Conservation (phyloP, 1,140 invertebrate genomes). For the Archegozetes longisetosus region DNA sequence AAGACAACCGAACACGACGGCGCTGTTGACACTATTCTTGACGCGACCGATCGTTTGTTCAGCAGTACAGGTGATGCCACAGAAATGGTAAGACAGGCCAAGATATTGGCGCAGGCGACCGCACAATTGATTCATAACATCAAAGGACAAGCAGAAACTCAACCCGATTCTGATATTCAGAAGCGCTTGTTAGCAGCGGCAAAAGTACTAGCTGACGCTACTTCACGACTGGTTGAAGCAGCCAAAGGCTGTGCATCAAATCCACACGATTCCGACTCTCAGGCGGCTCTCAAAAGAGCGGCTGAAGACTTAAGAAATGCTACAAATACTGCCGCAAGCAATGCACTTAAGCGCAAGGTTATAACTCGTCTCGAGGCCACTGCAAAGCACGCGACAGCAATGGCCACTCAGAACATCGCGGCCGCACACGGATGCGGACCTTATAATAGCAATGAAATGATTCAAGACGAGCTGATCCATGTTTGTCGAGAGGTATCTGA, state of each 20-base stretch:
- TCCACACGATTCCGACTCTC: conserved; percentile 63
- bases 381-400: conserved; percentile 9
- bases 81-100: conserved; percentile 87
- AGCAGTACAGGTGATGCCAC: conserved; percentile 62
- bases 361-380: conserved; percentile 50
- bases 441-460: conserved; percentile 49
- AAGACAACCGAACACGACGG: conserved; percentile 50
- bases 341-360: conserved; percentile 57
- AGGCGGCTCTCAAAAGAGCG: conserved; percentile 62
- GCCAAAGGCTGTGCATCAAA: conserved; percentile 74
- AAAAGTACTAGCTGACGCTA: conserved; percentile 85
- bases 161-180: conserved; percentile 74
- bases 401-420: conserved; percentile 72
- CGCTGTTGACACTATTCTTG: conserved; percentile 72
- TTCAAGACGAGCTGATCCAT: conserved; percentile 52
- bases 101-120: conserved; percentile 53
- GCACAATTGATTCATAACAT: conserved; percentile 35
- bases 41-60: conserved; percentile 73
- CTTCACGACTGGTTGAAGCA: conserved; percentile 77
- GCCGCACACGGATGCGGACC: conserved; percentile 48
- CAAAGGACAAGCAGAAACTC: conserved; percentile 74
- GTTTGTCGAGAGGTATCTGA: conserved; percentile 59
- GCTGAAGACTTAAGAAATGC: conserved; percentile 70
- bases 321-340: conserved; percentile 60
- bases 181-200: conserved; percentile 74